These are phyloP conservation scores for Saxidomus purpurata DNA, from an alignment of 1,140 invertebrate genomes.

Conservation along the genomic window DNA sequence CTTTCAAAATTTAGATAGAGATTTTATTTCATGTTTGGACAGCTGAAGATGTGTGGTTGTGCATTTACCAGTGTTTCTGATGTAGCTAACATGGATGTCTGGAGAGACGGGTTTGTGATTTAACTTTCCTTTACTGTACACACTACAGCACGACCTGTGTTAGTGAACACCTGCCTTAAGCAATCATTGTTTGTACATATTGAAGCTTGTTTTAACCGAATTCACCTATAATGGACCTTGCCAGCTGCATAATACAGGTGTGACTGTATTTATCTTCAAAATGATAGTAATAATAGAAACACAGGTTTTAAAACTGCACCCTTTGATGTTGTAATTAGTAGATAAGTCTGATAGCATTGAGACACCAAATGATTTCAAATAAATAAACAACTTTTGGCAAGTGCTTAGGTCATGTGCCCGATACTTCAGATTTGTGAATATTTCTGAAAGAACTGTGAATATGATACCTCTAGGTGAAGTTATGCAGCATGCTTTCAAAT, in stretches of 20 bases:
- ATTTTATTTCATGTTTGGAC: neutral
- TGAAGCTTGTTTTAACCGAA: neutral
- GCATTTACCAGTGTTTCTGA: constrained; percentile 65
- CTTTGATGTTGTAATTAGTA: no score
- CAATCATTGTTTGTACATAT: no score
- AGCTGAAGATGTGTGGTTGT: constrained; percentile 42
- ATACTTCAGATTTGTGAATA: no score
- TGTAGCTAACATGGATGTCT: constrained; percentile 66
- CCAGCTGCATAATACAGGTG: neutral
- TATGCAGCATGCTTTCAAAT: no score
- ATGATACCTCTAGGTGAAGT: no score
- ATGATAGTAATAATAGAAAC: no score
- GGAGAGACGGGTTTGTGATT: constrained; percentile 53
- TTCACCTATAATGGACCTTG: no score
- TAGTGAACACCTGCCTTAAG: neutral
- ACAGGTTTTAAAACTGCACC: no score
- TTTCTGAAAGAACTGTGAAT: no score
- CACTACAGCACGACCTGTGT: neutral
- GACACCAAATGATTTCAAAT: neutral
- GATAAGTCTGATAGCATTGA: neutral
- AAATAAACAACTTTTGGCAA: no score
- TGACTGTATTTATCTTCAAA: neutral
- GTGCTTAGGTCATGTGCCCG: no score
- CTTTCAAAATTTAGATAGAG: neutral
- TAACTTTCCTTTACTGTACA: neutral